phyloP scores from a whole-genome alignment of 2,888 invertebrate species.

The Euplagia quadripunctaria region DNA sequence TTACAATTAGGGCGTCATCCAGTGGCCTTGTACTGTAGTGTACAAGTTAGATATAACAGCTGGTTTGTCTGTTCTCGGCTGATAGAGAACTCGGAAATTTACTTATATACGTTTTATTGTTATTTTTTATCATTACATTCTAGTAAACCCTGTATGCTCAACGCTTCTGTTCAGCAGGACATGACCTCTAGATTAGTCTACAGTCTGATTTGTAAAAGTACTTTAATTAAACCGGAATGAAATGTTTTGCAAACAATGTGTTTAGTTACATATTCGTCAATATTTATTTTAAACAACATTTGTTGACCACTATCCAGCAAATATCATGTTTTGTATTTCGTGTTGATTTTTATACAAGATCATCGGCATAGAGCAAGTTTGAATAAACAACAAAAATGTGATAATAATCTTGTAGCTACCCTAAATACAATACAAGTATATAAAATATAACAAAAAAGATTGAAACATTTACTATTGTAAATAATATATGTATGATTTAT shows the following conservation, averaged over 20 bases:
- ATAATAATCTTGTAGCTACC: too few relatives aligned
- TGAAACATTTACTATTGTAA: slow-evolving; percentile 15
- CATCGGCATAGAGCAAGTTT: too few relatives aligned
- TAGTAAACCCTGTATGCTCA: not conserved
- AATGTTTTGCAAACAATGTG: not conserved
- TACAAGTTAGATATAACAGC: not conserved
- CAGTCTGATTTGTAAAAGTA: not conserved
- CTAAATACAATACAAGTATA: not conserved
- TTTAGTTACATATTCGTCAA: not conserved
- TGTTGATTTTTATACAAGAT: too few relatives aligned
- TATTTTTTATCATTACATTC: not conserved
- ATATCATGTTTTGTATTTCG: too few relatives aligned
- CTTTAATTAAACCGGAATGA: slow-evolving; percentile 8
- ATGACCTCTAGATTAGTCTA: not conserved
- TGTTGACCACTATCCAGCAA: too few relatives aligned
- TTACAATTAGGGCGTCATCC: too few relatives aligned
- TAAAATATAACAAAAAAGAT: not conserved
- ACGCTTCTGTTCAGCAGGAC: not conserved
- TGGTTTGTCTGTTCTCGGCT: not conserved
- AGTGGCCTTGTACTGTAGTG: not conserved
- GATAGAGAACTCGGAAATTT: not conserved
- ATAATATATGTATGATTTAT: slow-evolving; percentile 18
- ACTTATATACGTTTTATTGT: not conserved
- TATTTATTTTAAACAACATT: not conserved
- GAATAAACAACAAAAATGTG: too few relatives aligned